Conservation (phyloP, 2,888 invertebrate genomes). For the Lochmaea capreae region DNA sequence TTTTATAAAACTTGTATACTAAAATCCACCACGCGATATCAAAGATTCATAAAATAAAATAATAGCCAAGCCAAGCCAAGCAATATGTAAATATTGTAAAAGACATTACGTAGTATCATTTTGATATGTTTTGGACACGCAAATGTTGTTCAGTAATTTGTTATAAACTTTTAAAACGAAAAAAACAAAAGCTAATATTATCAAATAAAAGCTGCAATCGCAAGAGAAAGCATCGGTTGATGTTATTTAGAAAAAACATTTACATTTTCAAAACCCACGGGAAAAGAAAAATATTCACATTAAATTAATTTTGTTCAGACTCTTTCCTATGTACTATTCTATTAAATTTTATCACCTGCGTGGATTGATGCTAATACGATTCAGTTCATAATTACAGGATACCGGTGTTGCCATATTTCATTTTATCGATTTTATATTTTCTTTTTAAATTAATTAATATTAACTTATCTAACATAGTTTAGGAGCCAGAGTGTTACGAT, state of each 20-base stretch:
- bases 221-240: background rate
- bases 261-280: constrained; percentile 4
- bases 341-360: constrained; percentile 40
- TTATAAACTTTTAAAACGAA: too few relatives aligned
- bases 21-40: too few relatives aligned
- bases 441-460: background rate
- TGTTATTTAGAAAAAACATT: background rate
- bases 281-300: constrained; percentile 10
- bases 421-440: background rate
- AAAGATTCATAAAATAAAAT: too few relatives aligned
- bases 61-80: too few relatives aligned
- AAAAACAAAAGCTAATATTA: too few relatives aligned
- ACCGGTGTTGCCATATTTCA: background rate
- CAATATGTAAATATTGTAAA: too few relatives aligned
- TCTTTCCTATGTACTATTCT: constrained; percentile 5
- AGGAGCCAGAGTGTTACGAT: too few relatives aligned
- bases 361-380: constrained; percentile 54
- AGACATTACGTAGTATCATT: too few relatives aligned
- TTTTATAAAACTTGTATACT: too few relatives aligned
- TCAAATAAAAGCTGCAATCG: background rate
- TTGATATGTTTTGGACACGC: too few relatives aligned
- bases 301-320: background rate
- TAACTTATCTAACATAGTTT: background rate
- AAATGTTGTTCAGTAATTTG: too few relatives aligned
- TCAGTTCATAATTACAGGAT: constrained; percentile 56